Conservation (phyloP, 2,113 vertebrate genomes). For the Sclerurus mexicanus region DNA sequence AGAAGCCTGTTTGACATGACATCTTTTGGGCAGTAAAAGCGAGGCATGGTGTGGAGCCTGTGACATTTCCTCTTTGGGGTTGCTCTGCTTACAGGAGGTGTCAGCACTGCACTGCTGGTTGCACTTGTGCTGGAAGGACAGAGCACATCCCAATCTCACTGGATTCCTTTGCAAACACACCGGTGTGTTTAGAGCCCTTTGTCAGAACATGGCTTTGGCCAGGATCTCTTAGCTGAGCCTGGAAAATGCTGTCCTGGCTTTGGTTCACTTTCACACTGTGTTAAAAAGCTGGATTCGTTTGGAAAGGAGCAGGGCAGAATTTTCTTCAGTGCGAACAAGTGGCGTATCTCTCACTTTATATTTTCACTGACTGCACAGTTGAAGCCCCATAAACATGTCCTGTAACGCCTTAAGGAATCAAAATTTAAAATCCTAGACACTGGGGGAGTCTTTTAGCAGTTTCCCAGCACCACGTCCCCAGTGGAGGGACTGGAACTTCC, state of each 20-base stretch:
- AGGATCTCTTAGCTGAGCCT: not conserved
- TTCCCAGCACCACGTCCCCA: not conserved
- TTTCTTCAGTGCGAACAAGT: not conserved
- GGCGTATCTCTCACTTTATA: not conserved
- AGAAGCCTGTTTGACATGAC: not conserved
- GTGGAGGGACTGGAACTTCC: not conserved
- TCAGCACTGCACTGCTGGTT: not conserved
- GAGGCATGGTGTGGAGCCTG: not conserved
- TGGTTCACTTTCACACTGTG: fast-evolving
- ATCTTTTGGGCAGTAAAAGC: not conserved
- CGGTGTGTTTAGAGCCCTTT: not conserved
- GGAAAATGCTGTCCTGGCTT: not conserved
- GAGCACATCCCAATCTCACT: not conserved
- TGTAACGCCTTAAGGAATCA: not conserved
- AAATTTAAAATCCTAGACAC: not conserved
- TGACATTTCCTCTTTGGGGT: not conserved
- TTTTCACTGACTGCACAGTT: not conserved
- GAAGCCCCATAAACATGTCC: not conserved
- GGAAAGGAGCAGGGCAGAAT: not conserved
- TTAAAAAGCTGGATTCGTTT: not conserved
- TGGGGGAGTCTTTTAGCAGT: not conserved
- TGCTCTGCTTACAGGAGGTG: not conserved
- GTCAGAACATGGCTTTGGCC: not conserved
- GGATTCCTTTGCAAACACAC: not conserved
- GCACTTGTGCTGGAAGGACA: not conserved